Evolutionary conservation across 2,888 invertebrate species (phyloP).

Genomic region (Entomobrya proxima): DNA sequence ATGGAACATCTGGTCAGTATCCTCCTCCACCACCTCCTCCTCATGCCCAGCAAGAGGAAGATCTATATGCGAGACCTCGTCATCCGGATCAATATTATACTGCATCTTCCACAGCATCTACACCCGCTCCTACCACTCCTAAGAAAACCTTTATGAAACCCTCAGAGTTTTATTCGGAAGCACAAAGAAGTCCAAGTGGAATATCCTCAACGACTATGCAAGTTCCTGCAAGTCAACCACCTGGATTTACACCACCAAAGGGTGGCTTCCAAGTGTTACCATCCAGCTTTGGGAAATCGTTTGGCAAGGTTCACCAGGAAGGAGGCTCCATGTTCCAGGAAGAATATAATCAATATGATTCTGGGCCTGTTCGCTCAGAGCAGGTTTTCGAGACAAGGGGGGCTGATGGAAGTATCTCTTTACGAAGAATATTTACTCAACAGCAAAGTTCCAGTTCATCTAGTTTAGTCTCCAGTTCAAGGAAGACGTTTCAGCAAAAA

Average conservation of each 20-base stretch:
- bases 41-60: slow-evolving; percentile 64
- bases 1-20: slow-evolving; percentile 52
- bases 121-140: slow-evolving; percentile 66
- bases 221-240: slow-evolving; percentile 22
- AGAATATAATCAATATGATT: slow-evolving; percentile 73
- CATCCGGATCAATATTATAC: slow-evolving; percentile 74
- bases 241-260: slow-evolving; percentile 65
- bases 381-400: slow-evolving; percentile 73
- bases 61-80: slow-evolving; percentile 72
- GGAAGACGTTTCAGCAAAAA: slow-evolving; percentile 72
- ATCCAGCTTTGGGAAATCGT: slow-evolving; percentile 68
- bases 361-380: slow-evolving; percentile 73
- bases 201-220: neutral
- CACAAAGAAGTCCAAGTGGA: slow-evolving; percentile 63
- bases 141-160: slow-evolving; percentile 75
- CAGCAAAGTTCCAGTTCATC: slow-evolving; percentile 73
- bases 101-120: slow-evolving; percentile 68
- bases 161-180: slow-evolving; percentile 72
- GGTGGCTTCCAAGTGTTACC: slow-evolving; percentile 72
- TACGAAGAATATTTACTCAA: slow-evolving; percentile 75
- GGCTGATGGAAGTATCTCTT: slow-evolving; percentile 73
- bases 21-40: slow-evolving; percentile 42
- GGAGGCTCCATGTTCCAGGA: slow-evolving; percentile 61
- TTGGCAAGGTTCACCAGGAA: slow-evolving; percentile 68
- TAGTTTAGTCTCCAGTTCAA: slow-evolving; percentile 71